These are phyloP conservation scores for Pelecanus crispus DNA, from an alignment of 2,113 vertebrate species.

Conservation along the genomic window DNA sequence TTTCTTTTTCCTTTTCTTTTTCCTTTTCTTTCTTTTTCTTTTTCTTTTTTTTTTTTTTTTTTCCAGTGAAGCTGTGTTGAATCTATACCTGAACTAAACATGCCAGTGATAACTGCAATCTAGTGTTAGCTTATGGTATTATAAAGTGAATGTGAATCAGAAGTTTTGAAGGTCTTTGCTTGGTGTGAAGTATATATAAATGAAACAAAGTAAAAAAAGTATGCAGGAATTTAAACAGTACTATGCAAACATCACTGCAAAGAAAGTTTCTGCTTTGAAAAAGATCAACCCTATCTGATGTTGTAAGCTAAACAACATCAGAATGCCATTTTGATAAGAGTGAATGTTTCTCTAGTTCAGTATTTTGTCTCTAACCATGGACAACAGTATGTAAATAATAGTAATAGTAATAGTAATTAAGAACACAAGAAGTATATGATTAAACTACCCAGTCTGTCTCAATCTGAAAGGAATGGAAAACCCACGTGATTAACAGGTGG, in stretches of 20 bases:
- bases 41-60: background rate
- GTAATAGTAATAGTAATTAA: no score
- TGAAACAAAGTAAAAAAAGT: background rate
- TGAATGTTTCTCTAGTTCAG: background rate
- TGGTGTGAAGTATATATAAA: background rate
- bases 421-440: background rate
- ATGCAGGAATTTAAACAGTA: fast-evolving
- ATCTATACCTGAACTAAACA: background rate
- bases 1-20: background rate
- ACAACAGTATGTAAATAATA: no score
- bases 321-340: background rate
- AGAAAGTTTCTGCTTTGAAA: background rate
- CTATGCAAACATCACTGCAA: background rate
- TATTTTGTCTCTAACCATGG: background rate
- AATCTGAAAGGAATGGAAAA: no score
- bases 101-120: background rate
- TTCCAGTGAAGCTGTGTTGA: background rate
- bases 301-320: background rate
- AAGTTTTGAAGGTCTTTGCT: background rate
- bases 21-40: no score
- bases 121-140: background rate
- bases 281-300: background rate
- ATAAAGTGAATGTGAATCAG: background rate
- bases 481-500: no score
- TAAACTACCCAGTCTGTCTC: background rate